These are phyloP conservation scores for Acanthosepion pharaonis DNA, from an alignment of 2,888 invertebrate genomes.

Conservation along the genomic window DNA sequence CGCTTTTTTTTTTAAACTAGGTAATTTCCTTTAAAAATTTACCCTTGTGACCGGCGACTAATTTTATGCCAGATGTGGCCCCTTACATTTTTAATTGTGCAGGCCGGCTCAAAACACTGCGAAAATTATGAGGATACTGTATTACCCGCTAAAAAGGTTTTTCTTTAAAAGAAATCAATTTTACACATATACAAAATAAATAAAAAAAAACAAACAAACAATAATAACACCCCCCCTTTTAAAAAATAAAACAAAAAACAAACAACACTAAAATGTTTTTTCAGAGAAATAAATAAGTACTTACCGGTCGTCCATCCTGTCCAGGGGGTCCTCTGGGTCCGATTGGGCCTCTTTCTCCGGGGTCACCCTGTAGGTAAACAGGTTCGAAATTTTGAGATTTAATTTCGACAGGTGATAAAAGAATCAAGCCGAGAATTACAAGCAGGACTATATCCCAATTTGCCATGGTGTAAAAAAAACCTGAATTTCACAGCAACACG, in stretches of 20 bases:
- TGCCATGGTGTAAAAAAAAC: not conserved
- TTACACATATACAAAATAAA: too few species aligned
- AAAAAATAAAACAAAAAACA: not conserved
- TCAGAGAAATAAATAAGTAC: conserved; percentile 40
- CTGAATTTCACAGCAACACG: not conserved
- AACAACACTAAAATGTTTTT: not conserved
- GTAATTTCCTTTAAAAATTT: too few species aligned
- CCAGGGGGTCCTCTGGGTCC: conserved; percentile 66
- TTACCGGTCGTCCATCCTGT: conserved; percentile 65
- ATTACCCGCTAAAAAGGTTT: too few species aligned
- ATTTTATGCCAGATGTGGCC: too few species aligned
- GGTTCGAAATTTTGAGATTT: conserved; percentile 36
- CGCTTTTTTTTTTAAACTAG: too few species aligned
- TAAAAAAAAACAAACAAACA: too few species aligned
- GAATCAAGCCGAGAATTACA: not conserved
- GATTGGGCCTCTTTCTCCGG: conserved; percentile 72
- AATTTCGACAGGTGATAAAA: conserved; percentile 42
- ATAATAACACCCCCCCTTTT: too few species aligned
- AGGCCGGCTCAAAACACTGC: too few species aligned
- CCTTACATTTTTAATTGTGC: too few species aligned
- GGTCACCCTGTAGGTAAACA: conserved; percentile 57
- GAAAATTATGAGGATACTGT: too few species aligned
- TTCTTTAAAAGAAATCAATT: too few species aligned
- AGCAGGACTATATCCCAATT: not conserved
- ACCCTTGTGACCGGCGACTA: too few species aligned